Evolutionary conservation across 2,113 vertebrate species (phyloP).

Genomic region (Trogon melanurus): DNA sequence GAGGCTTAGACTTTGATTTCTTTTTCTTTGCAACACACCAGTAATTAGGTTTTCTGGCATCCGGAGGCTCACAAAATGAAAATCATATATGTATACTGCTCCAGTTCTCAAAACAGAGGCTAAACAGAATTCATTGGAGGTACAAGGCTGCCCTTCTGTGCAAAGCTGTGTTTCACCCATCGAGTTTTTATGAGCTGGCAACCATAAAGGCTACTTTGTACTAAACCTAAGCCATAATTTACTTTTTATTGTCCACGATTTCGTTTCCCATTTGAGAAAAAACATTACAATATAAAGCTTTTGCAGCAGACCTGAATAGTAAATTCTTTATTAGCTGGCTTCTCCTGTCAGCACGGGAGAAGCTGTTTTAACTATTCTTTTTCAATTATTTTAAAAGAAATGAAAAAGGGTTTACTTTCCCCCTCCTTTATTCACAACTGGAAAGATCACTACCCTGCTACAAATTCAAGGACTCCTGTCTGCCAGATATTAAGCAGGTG

Average conservation of each 20-base stretch:
- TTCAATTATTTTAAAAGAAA: not conserved
- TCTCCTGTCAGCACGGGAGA: not conserved
- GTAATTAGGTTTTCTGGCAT: not conserved
- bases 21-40: not conserved
- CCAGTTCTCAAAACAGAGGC: not conserved
- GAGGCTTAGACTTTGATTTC: not conserved
- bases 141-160: not conserved
- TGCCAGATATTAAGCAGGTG: not conserved
- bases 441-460: not conserved
- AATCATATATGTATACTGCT: not conserved
- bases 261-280: constrained; percentile 11
- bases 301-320: not conserved
- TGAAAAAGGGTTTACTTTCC: not conserved
- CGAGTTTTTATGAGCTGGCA: not conserved
- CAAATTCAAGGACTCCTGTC: not conserved
- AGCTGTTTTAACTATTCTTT: not conserved
- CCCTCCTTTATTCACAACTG: not conserved
- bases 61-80: not conserved
- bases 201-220: not conserved
- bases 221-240: not conserved
- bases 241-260: not conserved
- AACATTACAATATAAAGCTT: not conserved
- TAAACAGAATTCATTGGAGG: not conserved
- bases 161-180: not conserved
- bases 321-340: not conserved